Conservation (phyloP, 2,888 invertebrate species). For the Sinelater perroti region DNA sequence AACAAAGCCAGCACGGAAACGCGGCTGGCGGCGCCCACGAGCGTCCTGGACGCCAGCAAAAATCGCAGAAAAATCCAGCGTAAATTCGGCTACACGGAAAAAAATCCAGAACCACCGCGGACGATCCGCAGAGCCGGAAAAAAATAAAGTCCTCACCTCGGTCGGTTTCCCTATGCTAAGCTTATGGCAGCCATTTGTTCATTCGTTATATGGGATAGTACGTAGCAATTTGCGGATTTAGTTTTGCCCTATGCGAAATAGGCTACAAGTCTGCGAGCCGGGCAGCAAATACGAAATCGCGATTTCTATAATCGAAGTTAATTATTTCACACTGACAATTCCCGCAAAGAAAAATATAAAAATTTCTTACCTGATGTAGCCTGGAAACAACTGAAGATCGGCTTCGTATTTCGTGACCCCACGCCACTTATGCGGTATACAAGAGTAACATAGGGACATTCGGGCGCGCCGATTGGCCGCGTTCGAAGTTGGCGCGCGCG, state of each 20-base stretch:
- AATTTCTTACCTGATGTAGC: conserved; percentile 68
- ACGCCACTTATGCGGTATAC: conserved; percentile 71
- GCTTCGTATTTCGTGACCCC: conserved; percentile 71
- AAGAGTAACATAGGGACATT: conserved; percentile 61
- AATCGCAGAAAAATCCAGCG: conserved; percentile 51
- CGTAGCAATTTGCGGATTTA: conserved; percentile 55
- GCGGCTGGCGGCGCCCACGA: conserved; percentile 7
- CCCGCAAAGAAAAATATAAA: conserved; percentile 64
- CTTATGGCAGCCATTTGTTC: conserved; percentile 66
- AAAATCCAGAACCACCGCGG: conserved; percentile 47
- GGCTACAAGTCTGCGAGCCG: conserved; percentile 45
- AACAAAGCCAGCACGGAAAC: conserved; percentile 56
- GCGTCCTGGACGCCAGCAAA: conserved; percentile 42
- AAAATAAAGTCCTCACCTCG: conserved; percentile 46
- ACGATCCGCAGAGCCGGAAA: conserved; percentile 35
- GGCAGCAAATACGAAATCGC: conserved; percentile 51
- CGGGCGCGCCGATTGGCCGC: conserved; percentile 62
- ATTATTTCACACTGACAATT: conserved; percentile 64
- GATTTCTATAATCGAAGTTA: conserved; percentile 52
- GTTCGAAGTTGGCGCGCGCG: conserved; percentile 69
- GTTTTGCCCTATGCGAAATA: conserved; percentile 51
- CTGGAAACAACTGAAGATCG: conserved; percentile 67
- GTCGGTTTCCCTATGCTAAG: conserved; percentile 59
- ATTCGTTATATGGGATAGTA: conserved; percentile 60
- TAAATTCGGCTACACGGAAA: conserved; percentile 47